A percentile compares a stretch with the other conserved stretches of the same genome.
Evolutionary conservation across 2,113 vertebrate species (phyloP).

Genomic region (Mustela lutreola): DNA sequence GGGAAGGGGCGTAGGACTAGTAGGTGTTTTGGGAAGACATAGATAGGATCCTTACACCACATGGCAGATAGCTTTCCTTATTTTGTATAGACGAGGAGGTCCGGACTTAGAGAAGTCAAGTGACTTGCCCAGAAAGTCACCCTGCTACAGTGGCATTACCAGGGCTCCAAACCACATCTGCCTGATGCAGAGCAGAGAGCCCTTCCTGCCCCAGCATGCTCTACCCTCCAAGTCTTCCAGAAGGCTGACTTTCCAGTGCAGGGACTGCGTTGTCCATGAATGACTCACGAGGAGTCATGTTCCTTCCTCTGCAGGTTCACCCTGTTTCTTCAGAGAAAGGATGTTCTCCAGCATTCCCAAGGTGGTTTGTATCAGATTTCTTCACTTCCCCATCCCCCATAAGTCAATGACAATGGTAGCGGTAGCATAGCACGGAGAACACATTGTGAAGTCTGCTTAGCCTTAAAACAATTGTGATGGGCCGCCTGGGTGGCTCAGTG

Average conservation of each 20-base stretch:
- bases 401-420: background rate
- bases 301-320: background rate
- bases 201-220: background rate
- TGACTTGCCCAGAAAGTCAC: background rate
- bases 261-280: background rate
- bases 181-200: background rate
- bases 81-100: background rate
- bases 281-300: background rate
- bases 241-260: background rate
- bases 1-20: background rate
- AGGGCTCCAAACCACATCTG: background rate
- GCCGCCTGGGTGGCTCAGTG: too few relatives aligned
- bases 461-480: background rate
- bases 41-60: background rate
- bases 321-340: background rate
- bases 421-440: background rate
- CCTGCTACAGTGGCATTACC: background rate
- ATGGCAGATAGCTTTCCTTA: background rate
- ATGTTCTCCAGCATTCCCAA: background rate
- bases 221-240: background rate
- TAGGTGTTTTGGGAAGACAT: background rate
- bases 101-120: background rate
- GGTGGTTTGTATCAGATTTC: background rate
- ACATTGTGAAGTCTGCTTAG: background rate
- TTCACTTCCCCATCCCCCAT: background rate